These are phyloP conservation scores for Caerostris darwini DNA, from an alignment of 1,140 invertebrate genomes.

Conservation along the genomic window DNA sequence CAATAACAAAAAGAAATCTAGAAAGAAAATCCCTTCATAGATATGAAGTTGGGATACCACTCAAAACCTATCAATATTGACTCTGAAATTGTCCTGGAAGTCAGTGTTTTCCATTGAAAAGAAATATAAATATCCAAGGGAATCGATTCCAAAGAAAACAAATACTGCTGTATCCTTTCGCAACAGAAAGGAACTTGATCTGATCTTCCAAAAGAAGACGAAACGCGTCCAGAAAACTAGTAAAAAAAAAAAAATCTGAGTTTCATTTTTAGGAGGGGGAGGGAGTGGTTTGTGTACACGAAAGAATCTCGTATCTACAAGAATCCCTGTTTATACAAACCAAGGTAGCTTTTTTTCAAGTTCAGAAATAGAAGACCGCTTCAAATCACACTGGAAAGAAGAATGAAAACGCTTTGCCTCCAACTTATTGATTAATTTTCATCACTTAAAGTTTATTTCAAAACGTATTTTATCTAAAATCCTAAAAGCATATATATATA, in stretches of 20 bases:
- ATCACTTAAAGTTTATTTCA: constrained; percentile 67
- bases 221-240: not conserved
- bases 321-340: constrained; percentile 33
- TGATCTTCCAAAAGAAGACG: constrained; percentile 21
- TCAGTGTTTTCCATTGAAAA: not conserved
- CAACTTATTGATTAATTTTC: constrained; percentile 64
- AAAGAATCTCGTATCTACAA: constrained; percentile 11
- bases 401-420: constrained; percentile 60
- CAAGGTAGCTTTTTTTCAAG: constrained; percentile 16
- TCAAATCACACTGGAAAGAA: constrained; percentile 52
- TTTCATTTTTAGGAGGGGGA: not conserved
- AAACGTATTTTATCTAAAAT: constrained; percentile 47
- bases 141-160: constrained; percentile 60
- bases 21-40: not conserved
- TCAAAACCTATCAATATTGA: constrained; percentile 63
- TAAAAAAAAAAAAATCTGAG: constrained; percentile 31
- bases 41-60: constrained; percentile 41
- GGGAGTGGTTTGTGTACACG: constrained; percentile 33
- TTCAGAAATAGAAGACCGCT: constrained; percentile 17
- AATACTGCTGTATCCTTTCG: constrained; percentile 25
- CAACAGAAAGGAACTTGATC: constrained; percentile 16
- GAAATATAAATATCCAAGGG: constrained; percentile 23
- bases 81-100: constrained; percentile 51
- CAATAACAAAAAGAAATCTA: not conserved
- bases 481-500: too few relatives aligned